These are phyloP conservation scores for Brachionus sp. DNA, from an alignment of 1,140 invertebrate species.

Conservation along the genomic window DNA sequence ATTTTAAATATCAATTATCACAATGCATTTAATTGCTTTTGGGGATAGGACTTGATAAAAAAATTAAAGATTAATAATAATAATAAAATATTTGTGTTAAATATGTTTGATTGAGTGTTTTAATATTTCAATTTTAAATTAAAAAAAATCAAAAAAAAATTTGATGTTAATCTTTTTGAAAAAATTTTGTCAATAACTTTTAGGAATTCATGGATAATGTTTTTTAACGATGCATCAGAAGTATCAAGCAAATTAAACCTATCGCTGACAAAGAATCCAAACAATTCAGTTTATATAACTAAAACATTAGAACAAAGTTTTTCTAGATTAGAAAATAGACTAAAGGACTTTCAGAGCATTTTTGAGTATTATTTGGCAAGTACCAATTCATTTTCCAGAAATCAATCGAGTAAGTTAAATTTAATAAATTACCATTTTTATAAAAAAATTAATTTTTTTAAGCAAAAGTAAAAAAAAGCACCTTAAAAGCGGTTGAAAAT, in stretches of 20 bases:
- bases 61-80: too few relatives aligned
- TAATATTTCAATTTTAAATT: background rate
- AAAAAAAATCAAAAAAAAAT: too few relatives aligned
- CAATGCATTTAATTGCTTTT: too few relatives aligned
- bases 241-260: background rate
- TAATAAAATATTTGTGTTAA: too few relatives aligned
- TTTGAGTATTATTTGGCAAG: slow-evolving; percentile 25
- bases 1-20: too few relatives aligned
- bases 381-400: background rate
- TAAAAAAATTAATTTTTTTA: background rate
- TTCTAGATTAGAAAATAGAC: background rate
- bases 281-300: background rate
- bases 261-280: background rate
- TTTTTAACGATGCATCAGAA: background rate
- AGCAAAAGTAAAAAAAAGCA: slow-evolving; percentile 32
- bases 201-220: slow-evolving; percentile 34
- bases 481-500: slow-evolving; percentile 28
- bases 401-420: background rate
- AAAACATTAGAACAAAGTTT: background rate
- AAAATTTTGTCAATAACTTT: background rate
- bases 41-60: too few relatives aligned
- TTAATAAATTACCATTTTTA: background rate
- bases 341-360: background rate
- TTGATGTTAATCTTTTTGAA: too few relatives aligned
- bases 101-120: too few relatives aligned